phyloP scores from a whole-genome alignment of 2,797 vertebrate species.

The Anabacerthia variegaticeps region DNA sequence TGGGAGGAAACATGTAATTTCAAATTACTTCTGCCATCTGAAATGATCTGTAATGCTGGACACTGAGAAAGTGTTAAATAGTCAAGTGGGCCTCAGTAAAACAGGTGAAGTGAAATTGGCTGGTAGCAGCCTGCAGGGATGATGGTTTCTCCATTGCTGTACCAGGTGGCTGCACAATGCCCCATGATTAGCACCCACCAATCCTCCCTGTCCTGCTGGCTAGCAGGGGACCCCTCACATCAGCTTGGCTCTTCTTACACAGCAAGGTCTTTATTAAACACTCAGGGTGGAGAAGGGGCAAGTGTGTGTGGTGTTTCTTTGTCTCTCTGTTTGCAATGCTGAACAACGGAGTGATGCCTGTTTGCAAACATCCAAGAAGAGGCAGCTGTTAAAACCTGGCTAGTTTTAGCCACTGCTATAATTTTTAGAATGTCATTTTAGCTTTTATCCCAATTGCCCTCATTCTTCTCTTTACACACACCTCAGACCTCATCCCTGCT shows the following conservation, averaged over 20 bases:
- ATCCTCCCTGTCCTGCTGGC: not conserved
- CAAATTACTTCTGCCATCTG: not conserved
- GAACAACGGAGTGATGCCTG: not conserved
- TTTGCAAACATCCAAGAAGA: not conserved
- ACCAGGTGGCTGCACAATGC: not conserved
- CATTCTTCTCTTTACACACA: not conserved
- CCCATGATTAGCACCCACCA: fast-evolving
- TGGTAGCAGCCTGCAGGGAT: not conserved
- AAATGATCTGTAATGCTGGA: not conserved
- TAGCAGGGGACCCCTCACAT: not conserved
- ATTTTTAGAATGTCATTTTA: not conserved
- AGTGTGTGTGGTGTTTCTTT: not conserved
- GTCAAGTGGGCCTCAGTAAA: not conserved
- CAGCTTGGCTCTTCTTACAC: not conserved
- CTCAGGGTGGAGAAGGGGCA: not conserved
- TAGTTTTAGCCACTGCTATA: not conserved
- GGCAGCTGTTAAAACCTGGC: not conserved
- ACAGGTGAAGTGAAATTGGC: not conserved
- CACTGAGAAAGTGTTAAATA: not conserved
- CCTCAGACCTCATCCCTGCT: not conserved
- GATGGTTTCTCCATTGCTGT: fast-evolving
- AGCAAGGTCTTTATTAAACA: not conserved
- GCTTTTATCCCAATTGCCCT: not conserved
- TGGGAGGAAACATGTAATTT: not conserved
- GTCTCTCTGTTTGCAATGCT: not conserved